phyloP scores from a whole-genome alignment of 2,797 vertebrate genomes.

The Anniella stebbinsi region DNA sequence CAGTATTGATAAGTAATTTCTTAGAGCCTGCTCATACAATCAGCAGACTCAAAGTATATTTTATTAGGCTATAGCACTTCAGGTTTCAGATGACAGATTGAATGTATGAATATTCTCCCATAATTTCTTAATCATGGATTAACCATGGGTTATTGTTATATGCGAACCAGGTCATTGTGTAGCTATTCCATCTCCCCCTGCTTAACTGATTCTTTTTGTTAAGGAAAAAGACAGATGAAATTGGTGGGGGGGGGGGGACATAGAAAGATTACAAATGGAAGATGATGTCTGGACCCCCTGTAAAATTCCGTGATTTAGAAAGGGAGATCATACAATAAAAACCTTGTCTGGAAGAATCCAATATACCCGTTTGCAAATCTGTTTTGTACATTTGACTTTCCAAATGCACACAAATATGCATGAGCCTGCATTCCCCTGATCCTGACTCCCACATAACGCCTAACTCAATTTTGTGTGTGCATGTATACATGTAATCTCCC shows the following conservation, averaged over 20 bases:
- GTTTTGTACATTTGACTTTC: not conserved
- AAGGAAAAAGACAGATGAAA: not conserved
- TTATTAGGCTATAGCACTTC: not conserved
- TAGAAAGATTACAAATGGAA: too few relatives aligned
- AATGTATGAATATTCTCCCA: not conserved
- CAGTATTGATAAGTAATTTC: not conserved
- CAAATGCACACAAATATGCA: not conserved
- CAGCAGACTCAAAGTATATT: not conserved
- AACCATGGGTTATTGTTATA: too few relatives aligned
- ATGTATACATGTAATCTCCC: not conserved
- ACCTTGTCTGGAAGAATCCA: too few relatives aligned
- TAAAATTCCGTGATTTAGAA: too few relatives aligned
- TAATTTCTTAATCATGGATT: not conserved
- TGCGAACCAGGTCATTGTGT: too few relatives aligned
- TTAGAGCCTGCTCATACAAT: not conserved
- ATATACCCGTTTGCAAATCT: not conserved
- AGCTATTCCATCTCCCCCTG: too few relatives aligned
- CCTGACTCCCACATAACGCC: not conserved
- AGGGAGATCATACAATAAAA: too few relatives aligned
- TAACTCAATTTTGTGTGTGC: not conserved
- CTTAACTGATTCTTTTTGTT: not conserved
- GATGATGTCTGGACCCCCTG: too few relatives aligned
- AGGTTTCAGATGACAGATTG: not conserved
- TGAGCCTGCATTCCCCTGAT: not conserved
- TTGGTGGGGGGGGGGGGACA: too few relatives aligned